Base-by-base conservation (phyloP, 2,797 vertebrate species). In the Synanceia verrucosa region DNA sequence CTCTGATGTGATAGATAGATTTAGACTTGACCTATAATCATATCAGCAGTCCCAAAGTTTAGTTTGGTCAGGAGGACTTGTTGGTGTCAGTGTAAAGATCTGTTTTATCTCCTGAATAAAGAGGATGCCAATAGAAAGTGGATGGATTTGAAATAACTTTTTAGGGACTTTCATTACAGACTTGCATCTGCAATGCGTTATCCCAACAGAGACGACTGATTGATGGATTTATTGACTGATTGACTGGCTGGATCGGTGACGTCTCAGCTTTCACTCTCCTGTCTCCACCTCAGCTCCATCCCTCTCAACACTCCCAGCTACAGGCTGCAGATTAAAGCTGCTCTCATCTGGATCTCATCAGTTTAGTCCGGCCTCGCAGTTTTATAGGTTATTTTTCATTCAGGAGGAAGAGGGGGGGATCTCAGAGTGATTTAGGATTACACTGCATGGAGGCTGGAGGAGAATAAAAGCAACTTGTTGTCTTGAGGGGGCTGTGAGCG, bases 321-420 rank as follows among this genome's bases (percentile, higher is more conserved):
- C 74, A 76, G 44, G 65, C 73, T 67, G 62, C 77, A 86, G 89
- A 90, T 90, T 88, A 83, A 88, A 91, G 88, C 78, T 6, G 10
- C 70, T 41, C 68, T 91, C 90, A 91, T 91, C 90, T 93, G 90
- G 89, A 87, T 84, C 86, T 88, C 85, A 91, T 93, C 88, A 91
- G 78, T 71, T 77, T 51, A 58, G 68, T 62, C 78, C 39, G 3
- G 82, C 61, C 55, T 79, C 24, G 9, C 39, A 24, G 39, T 83
- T 89, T 91, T 82, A 88, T 83, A 76, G 75, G 76, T 88, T 88
- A 89, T 88, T 91, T 88, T 89, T 90, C 87, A 90, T 88, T 86
- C 82, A 77, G 53, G 65, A 48, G 68, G 80, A 69, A 14, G 67
- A 60, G 33, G 66, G 73, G 34, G 76, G 65, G 37, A 2, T 59